phyloP scores from a whole-genome alignment of 2,797 vertebrate species.

The Lindbergichthys nudifrons region DNA sequence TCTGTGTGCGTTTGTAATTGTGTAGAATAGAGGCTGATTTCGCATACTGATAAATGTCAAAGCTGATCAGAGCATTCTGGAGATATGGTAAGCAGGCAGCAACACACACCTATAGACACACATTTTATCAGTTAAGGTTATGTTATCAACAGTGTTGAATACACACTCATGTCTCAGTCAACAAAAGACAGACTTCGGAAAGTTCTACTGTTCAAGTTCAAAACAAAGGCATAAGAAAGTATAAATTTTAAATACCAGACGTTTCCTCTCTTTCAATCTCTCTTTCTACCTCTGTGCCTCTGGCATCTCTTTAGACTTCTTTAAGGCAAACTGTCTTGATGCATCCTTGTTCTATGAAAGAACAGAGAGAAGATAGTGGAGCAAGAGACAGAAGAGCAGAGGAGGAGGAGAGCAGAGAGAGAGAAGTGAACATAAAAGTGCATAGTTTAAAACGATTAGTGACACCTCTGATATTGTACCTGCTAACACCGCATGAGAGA shows the following conservation, averaged over 20 bases:
- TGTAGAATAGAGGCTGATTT: constrained; percentile 88
- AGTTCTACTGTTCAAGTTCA: constrained; percentile 99
- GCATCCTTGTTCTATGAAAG: constrained; percentile 98
- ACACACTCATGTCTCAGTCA: constrained; percentile 68
- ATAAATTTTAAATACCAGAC: constrained; percentile 99
- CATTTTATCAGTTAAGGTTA: constrained; percentile 55
- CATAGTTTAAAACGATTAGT: constrained; percentile 99
- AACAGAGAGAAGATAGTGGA: constrained; percentile 85
- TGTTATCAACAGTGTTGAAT: constrained; percentile 36
- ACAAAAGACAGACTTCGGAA: constrained; percentile 85
- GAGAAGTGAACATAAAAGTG: constrained; percentile 96
- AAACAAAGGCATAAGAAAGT: constrained; percentile 99
- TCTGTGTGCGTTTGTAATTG: constrained; percentile 32
- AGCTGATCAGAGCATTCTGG: constrained; percentile 82
- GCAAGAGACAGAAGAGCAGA: constrained; percentile 88
- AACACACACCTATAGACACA: constrained; percentile 52
- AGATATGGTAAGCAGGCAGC: constrained; percentile 85
- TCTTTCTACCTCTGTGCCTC: constrained; percentile 90
- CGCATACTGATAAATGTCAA: constrained; percentile 90
- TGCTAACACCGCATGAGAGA: constrained; percentile 87
- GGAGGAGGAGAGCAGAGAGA: constrained; percentile 84
- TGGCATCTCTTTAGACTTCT: constrained; percentile 94
- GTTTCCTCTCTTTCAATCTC: constrained; percentile 88
- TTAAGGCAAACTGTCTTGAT: constrained; percentile 96
- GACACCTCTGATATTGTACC: constrained; percentile 94